A percentile compares a stretch with the other conserved stretches of the same genome.
Evolutionary conservation across 2,888 invertebrate genomes (phyloP).

Genomic region (Cephus rjabovi): DNA sequence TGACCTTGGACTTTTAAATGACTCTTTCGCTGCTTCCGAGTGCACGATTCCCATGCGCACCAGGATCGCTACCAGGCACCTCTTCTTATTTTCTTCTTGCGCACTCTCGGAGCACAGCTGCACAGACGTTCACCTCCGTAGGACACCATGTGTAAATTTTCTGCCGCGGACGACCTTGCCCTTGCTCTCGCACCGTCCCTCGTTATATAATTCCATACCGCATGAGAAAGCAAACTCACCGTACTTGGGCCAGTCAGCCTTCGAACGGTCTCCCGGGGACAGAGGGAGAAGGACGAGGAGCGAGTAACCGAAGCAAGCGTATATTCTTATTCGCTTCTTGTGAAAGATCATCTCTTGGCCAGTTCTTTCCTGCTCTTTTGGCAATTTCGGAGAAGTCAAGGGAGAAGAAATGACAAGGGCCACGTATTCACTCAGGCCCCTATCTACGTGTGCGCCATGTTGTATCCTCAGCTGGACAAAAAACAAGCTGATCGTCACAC

Average conservation of each 20-base stretch:
- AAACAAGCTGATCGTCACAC: not conserved
- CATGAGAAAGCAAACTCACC: not conserved
- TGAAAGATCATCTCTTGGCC: not conserved
- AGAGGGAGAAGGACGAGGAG: not conserved
- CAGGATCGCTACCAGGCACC: not conserved
- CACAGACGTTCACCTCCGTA: conserved; percentile 9
- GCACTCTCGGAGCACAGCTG: not conserved
- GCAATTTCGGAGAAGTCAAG: not conserved
- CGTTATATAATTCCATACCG: conserved; percentile 4
- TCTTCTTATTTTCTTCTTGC: not conserved
- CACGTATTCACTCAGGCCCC: not conserved
- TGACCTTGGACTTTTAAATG: conserved; percentile 27
- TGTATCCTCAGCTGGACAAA: not conserved
- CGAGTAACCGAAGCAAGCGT: not conserved
- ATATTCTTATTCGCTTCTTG: not conserved
- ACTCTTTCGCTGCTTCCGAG: conserved; percentile 26
- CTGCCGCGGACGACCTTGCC: conserved; percentile 26
- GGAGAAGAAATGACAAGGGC: not conserved
- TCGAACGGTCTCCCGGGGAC: not conserved
- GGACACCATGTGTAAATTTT: conserved; percentile 16
- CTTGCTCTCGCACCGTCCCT: conserved; percentile 12
- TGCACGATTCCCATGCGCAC: conserved; percentile 5
- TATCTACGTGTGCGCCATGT: not conserved
- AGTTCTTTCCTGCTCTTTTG: not conserved
- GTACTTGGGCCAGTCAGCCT: not conserved